Percentiles rank a stretch among this genome's conserved stretches.
phyloP scores from a whole-genome alignment of 2,113 vertebrate species.

The Pithys albifrons region DNA sequence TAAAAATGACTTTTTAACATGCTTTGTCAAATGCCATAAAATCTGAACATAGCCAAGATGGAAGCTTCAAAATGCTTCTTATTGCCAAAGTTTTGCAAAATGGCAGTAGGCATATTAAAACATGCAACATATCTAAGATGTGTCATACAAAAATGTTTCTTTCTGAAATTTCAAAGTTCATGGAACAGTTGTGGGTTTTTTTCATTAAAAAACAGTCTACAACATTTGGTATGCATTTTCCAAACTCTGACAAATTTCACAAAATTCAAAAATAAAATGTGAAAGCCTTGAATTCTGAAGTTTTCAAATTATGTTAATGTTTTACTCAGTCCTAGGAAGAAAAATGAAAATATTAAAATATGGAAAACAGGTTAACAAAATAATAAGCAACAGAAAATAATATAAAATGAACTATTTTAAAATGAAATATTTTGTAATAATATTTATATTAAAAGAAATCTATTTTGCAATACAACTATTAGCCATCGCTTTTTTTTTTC shows the following conservation, averaged over 20 bases:
- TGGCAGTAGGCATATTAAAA: constrained; percentile 39
- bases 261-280: constrained; percentile 64
- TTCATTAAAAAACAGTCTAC: constrained; percentile 34
- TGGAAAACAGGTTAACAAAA: constrained; percentile 48
- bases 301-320: constrained; percentile 70
- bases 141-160: constrained; percentile 41
- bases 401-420: not conserved
- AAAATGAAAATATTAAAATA: constrained; percentile 67
- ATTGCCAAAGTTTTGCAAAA: constrained; percentile 70
- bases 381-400: constrained; percentile 51
- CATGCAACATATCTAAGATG: constrained; percentile 48
- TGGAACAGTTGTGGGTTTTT: constrained; percentile 12
- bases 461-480: not conserved
- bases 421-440: not conserved
- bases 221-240: constrained; percentile 39
- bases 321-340: constrained; percentile 68
- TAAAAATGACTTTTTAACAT: constrained; percentile 41
- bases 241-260: constrained; percentile 53
- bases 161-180: constrained; percentile 51
- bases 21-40: constrained; percentile 34
- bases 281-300: constrained; percentile 65
- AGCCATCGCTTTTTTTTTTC: not conserved
- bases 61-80: constrained; percentile 66
- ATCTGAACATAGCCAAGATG: constrained; percentile 4
- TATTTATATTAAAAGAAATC: not conserved